Base-by-base conservation (phyloP, 2,113 vertebrate species). In the Pygoscelis adeliae region DNA sequence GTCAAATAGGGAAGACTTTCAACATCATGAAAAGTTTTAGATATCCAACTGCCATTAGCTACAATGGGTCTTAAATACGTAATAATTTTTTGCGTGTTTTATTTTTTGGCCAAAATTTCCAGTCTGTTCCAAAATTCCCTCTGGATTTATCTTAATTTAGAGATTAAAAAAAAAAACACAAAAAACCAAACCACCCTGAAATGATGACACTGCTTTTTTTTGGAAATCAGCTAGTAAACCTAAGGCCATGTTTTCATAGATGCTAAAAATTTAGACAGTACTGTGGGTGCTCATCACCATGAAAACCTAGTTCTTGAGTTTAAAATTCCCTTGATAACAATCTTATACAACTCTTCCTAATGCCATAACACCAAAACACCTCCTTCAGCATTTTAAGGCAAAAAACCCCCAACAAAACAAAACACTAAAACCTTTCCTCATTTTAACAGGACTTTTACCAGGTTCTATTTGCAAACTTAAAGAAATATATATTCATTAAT, bases 381-480 rank as follows among this genome's bases (percentile, higher is more conserved):
- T 72, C 44, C 44, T 85, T 56, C 6, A 66, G 29, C 3, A 58
- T 49, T 86, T 83, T 73, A 78, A 72, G n/a, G 19, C 30, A 58
- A 71, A 65, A 29, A 18, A 7, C 0, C 1, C 4, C 13, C 10
- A 34, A 38, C 9, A 3, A 59, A 89, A 5, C 3, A 42, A 78
- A 44, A 1, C 6, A 12, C 23, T 55, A 63, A 87, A 77, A 14
- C 7, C 2, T 58, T 82, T 84, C 46, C 29, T 61, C 23, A 61
- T 61, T 61, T 38, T 36, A 61, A 61, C 23, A 84, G n/a, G 38
- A 84, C 14, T 82, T 86, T 71, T 71, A 59, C 27, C 25, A 67
- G 11, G 2, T 61, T 69, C 52, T 76, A 32, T 58, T 82, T 92
- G 36, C 40, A 92, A 89, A 74, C 30, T 53, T 88, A 25, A 76